Evolutionary conservation across 2,797 vertebrate species (phyloP).

Genomic region (Knipowitschia caucasica): DNA sequence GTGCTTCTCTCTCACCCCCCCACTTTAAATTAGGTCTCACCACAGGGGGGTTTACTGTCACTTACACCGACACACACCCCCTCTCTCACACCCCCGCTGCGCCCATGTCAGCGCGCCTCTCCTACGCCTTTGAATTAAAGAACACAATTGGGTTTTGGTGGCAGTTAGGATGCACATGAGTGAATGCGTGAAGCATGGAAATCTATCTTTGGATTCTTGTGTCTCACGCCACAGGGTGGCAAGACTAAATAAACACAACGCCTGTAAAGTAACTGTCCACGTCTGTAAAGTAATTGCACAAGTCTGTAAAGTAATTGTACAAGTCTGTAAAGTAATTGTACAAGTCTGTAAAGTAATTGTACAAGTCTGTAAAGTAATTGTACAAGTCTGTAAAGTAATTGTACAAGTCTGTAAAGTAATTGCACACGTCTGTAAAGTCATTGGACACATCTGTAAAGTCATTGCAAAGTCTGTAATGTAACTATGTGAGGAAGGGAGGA

Average conservation of each 20-base stretch:
- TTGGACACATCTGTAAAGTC: conserved; percentile 57
- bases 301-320: conserved; percentile 60
- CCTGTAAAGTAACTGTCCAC: conserved; percentile 58
- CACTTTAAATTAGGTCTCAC: conserved; percentile 74
- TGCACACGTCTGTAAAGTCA: conserved; percentile 57
- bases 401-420: conserved; percentile 59
- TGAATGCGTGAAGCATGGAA: conserved; percentile 10
- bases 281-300: conserved; percentile 60
- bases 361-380: conserved; percentile 60
- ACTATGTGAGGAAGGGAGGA: conserved; percentile 56
- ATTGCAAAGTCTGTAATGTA: conserved; percentile 56
- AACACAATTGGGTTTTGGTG: conserved; percentile 59
- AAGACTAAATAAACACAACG: conserved; percentile 33
- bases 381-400: conserved; percentile 60
- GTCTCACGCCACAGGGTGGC: conserved; percentile 4
- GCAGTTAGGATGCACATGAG: conserved; percentile 35
- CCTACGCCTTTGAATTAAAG: conserved; percentile 64
- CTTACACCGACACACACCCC: conserved; percentile 27
- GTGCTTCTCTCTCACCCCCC: conserved; percentile 70
- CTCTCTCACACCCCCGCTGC: conserved; percentile 46
- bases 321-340: conserved; percentile 60
- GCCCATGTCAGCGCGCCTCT: conserved; percentile 57
- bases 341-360: conserved; percentile 60
- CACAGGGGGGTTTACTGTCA: conserved; percentile 64
- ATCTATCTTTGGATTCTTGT: conserved; percentile 23